Evolutionary conservation across 2,797 vertebrate species (phyloP).

Genomic region (Liasis olivaceus): DNA sequence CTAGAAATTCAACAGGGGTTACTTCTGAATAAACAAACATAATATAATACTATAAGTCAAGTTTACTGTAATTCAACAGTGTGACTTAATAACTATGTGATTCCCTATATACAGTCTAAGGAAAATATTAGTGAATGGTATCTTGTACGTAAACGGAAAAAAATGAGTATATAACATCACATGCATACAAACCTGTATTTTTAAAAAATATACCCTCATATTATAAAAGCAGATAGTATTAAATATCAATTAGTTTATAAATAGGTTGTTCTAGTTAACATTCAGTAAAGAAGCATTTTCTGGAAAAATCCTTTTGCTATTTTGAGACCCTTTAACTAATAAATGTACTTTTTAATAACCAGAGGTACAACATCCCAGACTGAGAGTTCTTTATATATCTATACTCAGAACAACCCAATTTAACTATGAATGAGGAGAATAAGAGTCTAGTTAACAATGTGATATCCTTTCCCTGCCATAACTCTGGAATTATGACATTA

Average conservation of each 20-base stretch:
- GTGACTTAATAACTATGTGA: slow-evolving; percentile 55
- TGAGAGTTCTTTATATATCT: neutral
- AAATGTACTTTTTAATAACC: neutral
- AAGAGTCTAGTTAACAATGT: neutral
- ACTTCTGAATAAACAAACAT: neutral
- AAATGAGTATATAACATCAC: neutral
- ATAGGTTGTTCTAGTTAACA: neutral
- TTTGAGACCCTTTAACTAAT: neutral
- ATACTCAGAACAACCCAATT: neutral
- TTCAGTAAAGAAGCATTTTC: neutral
- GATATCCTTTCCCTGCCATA: neutral
- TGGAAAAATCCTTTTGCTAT: slow-evolving; percentile 17
- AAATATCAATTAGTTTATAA: neutral
- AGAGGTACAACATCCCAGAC: neutral
- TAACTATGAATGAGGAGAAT: neutral
- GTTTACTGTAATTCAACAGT: slow-evolving; percentile 35
- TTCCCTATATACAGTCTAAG: slow-evolving; percentile 1
- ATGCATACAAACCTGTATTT: neutral
- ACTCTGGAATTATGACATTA: neutral
- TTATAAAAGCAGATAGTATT: neutral
- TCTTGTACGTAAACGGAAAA: neutral
- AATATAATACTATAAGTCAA: neutral
- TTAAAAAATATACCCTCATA: neutral
- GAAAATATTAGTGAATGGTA: neutral
- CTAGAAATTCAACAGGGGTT: neutral